A percentile compares a stretch with the other conserved stretches of the same genome.
Evolutionary conservation across 2,888 invertebrate genomes (phyloP).

Genomic region (Chouioia cunea): DNA sequence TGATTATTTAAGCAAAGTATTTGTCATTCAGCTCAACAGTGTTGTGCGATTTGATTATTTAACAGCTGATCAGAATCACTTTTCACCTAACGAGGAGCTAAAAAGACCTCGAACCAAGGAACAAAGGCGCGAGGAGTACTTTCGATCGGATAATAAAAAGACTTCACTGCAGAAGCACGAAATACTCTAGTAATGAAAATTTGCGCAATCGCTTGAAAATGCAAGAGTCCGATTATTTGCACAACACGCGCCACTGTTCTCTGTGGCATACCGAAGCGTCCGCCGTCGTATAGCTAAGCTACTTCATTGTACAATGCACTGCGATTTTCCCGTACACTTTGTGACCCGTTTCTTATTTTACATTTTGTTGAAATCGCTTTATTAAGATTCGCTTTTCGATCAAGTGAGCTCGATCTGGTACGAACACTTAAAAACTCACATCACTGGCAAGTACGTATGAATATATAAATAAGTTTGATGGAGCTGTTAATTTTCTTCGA

Average conservation of each 20-base stretch:
- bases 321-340: constrained; percentile 42
- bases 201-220: neutral
- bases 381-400: constrained; percentile 37
- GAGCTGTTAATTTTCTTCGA: constrained; percentile 4
- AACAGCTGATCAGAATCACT: constrained; percentile 45
- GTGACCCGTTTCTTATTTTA: constrained; percentile 45
- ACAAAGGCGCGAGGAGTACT: constrained; percentile 51
- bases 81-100: constrained; percentile 51
- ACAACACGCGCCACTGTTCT: constrained; percentile 50
- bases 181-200: neutral
- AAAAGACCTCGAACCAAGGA: constrained; percentile 50
- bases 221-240: constrained; percentile 37
- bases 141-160: constrained; percentile 36
- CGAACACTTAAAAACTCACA: constrained; percentile 56
- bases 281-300: constrained; percentile 58
- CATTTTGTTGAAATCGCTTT: neutral
- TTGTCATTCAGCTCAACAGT: constrained; percentile 17
- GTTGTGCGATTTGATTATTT: constrained; percentile 39
- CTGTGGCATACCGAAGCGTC: constrained; percentile 51
- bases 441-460: constrained; percentile 64
- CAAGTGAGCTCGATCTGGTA: constrained; percentile 48
- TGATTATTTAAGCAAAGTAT: constrained; percentile 12
- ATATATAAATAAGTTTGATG: constrained; percentile 47
- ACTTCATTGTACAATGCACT: constrained; percentile 58
- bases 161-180: constrained; percentile 1